Percentiles rank a stretch among this genome's conserved stretches.
Evolutionary conservation across 2,888 invertebrate species (phyloP).

Genomic region (Andrena trimmerana): DNA sequence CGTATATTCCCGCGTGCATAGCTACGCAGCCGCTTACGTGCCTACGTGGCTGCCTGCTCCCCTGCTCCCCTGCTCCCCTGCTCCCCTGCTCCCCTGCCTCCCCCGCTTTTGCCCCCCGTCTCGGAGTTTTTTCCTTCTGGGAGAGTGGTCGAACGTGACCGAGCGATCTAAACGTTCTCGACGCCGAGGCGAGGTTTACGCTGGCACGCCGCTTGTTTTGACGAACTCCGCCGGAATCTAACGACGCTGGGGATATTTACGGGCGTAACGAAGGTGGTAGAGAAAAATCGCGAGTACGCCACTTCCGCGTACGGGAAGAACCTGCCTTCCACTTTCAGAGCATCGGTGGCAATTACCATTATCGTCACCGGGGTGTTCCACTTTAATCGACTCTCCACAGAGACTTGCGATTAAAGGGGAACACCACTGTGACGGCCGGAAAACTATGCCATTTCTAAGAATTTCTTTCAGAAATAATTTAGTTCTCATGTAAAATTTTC

Average conservation of each 20-base stretch:
- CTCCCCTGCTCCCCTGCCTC: conserved; percentile 16
- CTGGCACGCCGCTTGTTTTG: conserved; percentile 37
- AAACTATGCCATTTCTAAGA: too few species aligned
- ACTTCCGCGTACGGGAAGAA: conserved; percentile 18
- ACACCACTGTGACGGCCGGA: too few species aligned
- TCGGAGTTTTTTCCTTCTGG: background rate
- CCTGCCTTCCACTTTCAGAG: background rate
- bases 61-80: too few species aligned
- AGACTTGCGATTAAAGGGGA: too few species aligned
- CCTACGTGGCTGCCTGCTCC: conserved; percentile 31
- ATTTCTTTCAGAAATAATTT: too few species aligned
- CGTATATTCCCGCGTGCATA: conserved; percentile 19
- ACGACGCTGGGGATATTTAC: conserved; percentile 43
- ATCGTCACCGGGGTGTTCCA: too few species aligned
- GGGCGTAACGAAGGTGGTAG: conserved; percentile 41
- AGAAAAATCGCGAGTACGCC: background rate
- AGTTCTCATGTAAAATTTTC: too few species aligned
- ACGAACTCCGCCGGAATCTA: conserved; percentile 33
- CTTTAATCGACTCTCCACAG: too few species aligned
- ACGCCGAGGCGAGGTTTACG: background rate
- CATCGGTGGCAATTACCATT: background rate
- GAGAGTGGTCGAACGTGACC: conserved; percentile 68
- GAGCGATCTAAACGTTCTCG: conserved; percentile 52
- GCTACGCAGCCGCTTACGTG: conserved; percentile 27
- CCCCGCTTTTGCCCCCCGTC: conserved; percentile 38